A percentile compares a stretch with the other conserved stretches of the same genome.
These are phyloP conservation scores for Argynnis bischoffii DNA, from an alignment of 2,888 invertebrate species.

Conservation along the genomic window DNA sequence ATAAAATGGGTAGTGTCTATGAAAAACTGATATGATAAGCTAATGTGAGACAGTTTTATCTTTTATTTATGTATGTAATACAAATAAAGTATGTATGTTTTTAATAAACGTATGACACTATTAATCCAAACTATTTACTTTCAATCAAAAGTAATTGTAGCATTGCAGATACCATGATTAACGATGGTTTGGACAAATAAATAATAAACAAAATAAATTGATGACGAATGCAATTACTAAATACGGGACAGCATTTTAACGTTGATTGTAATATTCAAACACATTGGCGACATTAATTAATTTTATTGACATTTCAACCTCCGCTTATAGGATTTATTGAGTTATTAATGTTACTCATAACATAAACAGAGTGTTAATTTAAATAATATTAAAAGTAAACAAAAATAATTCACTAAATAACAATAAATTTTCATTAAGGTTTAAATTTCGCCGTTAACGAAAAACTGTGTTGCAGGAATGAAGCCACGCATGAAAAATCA, in stretches of 20 bases:
- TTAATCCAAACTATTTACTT: too few species aligned
- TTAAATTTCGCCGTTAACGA: not conserved
- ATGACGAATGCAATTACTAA: conserved; percentile 33
- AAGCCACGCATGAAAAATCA: conserved; percentile 96
- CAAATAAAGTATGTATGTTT: too few species aligned
- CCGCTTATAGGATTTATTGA: conserved; percentile 22
- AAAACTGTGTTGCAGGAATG: conserved; percentile 85
- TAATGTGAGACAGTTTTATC: too few species aligned
- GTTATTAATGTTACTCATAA: not conserved
- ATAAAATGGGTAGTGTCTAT: not conserved
- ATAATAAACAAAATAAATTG: conserved; percentile 28
- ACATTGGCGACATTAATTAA: conserved; percentile 32
- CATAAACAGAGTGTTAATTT: not conserved
- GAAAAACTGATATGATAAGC: not conserved
- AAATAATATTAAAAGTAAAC: too few species aligned
- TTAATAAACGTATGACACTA: too few species aligned
- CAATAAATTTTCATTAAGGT: not conserved
- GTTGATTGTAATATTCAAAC: conserved; percentile 36
- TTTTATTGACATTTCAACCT: conserved; percentile 35
- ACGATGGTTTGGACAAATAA: conserved; percentile 24
- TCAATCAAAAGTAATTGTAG: not conserved
- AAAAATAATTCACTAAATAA: not conserved
- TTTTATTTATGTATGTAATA: too few species aligned
- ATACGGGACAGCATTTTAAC: conserved; percentile 30
- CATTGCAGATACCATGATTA: conserved; percentile 15